These are phyloP conservation scores for Microtus oregoni DNA, from an alignment of 2,113 vertebrate species.

Conservation along the genomic window DNA sequence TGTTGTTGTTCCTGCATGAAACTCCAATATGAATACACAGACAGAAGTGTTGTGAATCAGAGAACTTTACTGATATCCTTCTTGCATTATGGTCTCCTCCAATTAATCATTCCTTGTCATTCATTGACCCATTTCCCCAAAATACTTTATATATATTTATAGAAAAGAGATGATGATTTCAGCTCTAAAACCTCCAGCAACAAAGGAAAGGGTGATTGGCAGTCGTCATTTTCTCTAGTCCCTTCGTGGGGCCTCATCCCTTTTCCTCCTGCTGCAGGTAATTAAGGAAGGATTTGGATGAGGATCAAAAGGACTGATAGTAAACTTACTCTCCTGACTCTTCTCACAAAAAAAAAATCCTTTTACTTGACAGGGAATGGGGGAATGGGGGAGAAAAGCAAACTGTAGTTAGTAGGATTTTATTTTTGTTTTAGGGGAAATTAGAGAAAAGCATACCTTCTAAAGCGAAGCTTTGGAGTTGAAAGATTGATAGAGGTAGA, in stretches of 20 bases:
- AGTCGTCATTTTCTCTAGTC: background rate
- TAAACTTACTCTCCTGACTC: conserved; percentile 66
- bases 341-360: background rate
- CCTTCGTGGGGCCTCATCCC: background rate
- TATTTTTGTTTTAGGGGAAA: conserved; percentile 30
- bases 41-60: background rate
- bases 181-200: background rate
- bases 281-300: conserved; percentile 53
- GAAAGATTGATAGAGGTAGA: background rate
- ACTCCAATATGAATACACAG: background rate
- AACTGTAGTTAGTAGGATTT: background rate
- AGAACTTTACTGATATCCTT: background rate
- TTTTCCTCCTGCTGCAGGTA: conserved; percentile 60
- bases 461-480: background rate
- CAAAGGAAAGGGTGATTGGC: background rate
- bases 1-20: background rate
- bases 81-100: conserved; percentile 1
- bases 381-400: background rate
- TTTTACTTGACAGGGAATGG: background rate
- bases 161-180: background rate
- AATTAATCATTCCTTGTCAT: background rate
- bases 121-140: conserved; percentile 25
- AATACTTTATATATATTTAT: conserved; percentile 36
- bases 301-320: conserved; percentile 60
- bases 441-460: background rate